These are phyloP conservation scores for Carapus acus DNA, from an alignment of 2,797 vertebrate species.

Conservation along the genomic window DNA sequence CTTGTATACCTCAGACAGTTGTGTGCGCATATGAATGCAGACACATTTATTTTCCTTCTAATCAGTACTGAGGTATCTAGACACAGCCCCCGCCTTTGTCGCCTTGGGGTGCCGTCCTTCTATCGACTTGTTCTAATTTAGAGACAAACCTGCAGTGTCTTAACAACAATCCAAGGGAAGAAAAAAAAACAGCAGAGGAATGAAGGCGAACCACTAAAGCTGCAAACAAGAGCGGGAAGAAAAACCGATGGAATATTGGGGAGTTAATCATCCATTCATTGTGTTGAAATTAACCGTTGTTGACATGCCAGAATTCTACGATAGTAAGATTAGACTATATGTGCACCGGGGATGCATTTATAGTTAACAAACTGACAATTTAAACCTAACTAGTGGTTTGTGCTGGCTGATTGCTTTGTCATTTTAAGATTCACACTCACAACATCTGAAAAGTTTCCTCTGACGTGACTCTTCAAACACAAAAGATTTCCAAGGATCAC, in stretches of 20 bases:
- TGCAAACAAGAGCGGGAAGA: neutral
- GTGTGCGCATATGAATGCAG: neutral
- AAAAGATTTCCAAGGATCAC: no score
- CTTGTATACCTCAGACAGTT: slow-evolving; percentile 2
- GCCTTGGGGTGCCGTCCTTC: slow-evolving; percentile 31
- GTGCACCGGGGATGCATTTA: slow-evolving; percentile 20
- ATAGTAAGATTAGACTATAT: slow-evolving; percentile 17
- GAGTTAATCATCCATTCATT: slow-evolving; percentile 33
- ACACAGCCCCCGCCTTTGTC: slow-evolving; percentile 27
- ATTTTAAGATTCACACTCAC: no score
- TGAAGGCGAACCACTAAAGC: slow-evolving; percentile 3
- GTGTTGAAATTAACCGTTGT: slow-evolving; percentile 21
- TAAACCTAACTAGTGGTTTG: slow-evolving; percentile 6
- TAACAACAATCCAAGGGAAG: slow-evolving; percentile 47
- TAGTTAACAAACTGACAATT: slow-evolving; percentile 28
- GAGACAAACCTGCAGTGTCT: slow-evolving; percentile 45
- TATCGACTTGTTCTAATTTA: slow-evolving; percentile 58
- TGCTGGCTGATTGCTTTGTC: no score
- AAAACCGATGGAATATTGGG: neutral
- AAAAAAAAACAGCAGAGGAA: slow-evolving; percentile 24
- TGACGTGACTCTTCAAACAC: no score
- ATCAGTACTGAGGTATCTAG: slow-evolving; percentile 43
- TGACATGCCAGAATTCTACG: no score
- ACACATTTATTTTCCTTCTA: slow-evolving; percentile 28
- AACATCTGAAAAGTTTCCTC: no score